Conservation (phyloP, 2,113 vertebrate genomes). For the Etheostoma cragini region DNA sequence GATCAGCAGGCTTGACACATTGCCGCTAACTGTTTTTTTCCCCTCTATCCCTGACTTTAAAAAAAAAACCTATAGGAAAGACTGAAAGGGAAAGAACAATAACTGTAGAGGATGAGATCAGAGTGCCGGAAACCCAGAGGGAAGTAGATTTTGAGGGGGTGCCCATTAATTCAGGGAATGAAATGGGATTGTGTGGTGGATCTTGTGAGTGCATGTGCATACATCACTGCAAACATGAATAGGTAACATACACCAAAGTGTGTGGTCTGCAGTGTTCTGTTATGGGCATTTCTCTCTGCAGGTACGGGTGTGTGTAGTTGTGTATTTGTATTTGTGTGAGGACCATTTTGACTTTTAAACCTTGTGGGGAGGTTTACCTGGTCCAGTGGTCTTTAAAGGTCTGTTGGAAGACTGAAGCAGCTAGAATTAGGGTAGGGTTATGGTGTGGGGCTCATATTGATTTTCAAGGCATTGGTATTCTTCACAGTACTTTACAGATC, state of each 20-base stretch:
- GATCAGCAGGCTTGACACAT: conserved; percentile 3
- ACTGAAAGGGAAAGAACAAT: conserved; percentile 1
- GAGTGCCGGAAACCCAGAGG: conserved; percentile 8
- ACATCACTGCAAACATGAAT: background rate
- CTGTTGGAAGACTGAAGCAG: too few species aligned
- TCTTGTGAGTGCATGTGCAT: background rate
- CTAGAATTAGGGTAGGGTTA: background rate
- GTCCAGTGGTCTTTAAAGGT: background rate
- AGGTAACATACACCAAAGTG: too few species aligned
- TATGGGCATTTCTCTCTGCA: background rate
- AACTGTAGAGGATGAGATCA: conserved; percentile 20
- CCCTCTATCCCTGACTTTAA: background rate
- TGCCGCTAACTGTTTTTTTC: background rate
- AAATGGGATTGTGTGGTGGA: conserved; percentile 29
- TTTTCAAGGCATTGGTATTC: background rate
- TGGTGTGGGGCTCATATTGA: background rate
- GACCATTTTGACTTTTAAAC: background rate
- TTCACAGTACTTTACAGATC: background rate
- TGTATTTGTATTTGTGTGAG: conserved; percentile 1
- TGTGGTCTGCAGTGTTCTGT: too few species aligned
- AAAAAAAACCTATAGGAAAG: background rate
- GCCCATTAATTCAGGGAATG: background rate
- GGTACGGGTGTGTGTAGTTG: background rate
- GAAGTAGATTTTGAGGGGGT: conserved; percentile 9
- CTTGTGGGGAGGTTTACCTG: background rate